Evolutionary conservation across 2,113 vertebrate species (phyloP).

Genomic region (Cebus imitator): DNA sequence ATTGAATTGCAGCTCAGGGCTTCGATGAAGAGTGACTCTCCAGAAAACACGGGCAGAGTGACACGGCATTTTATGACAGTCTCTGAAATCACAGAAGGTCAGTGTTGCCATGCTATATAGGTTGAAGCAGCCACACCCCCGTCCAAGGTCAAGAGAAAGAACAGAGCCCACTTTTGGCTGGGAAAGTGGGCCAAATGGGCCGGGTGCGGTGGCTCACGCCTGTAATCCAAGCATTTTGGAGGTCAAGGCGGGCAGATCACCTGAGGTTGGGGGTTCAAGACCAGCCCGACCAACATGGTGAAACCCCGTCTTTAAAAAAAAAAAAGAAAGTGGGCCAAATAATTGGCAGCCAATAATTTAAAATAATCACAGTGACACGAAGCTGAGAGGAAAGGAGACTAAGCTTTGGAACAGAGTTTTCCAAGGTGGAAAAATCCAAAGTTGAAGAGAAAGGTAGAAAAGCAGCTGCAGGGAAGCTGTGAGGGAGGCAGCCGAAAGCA

Average conservation of each 20-base stretch:
- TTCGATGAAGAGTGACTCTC: neutral
- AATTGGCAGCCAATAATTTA: neutral
- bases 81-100: neutral
- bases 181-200: too few species aligned
- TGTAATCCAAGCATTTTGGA: too few species aligned
- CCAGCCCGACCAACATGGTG: too few species aligned
- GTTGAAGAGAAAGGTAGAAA: neutral
- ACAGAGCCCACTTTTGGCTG: neutral
- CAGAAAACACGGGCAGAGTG: neutral
- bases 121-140: neutral
- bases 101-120: too few species aligned
- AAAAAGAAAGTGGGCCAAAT: too few species aligned
- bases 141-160: neutral
- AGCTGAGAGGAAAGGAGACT: neutral
- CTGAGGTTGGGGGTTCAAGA: too few species aligned
- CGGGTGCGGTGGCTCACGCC: too few species aligned
- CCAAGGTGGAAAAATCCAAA: neutral
- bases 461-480: rapidly evolving
- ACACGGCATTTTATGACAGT: neutral
- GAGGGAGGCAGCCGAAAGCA: neutral
- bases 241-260: too few species aligned
- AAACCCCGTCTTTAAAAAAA: too few species aligned
- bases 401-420: neutral
- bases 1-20: neutral
- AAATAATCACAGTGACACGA: neutral